Conservation (phyloP, 2,888 invertebrate genomes). For the Andrena praecox region DNA sequence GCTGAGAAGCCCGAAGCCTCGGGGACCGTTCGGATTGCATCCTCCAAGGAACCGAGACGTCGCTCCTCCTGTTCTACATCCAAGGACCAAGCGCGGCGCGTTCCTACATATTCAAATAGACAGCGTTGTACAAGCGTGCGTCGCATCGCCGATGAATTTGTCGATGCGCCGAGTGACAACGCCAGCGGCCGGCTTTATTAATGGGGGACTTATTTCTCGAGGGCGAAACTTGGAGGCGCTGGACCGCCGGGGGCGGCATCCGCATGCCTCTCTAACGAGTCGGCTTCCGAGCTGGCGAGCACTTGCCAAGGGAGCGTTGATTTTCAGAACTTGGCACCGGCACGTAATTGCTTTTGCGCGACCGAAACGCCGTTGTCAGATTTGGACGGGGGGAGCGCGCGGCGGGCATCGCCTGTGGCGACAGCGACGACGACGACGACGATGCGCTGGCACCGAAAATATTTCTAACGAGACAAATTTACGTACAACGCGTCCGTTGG, state of each 20-base stretch:
- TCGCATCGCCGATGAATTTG: too few relatives aligned
- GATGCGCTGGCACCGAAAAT: conserved; percentile 58
- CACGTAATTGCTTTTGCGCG: conserved; percentile 62
- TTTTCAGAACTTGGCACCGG: conserved; percentile 78
- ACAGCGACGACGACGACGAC: conserved; percentile 19
- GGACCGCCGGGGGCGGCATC: conserved; percentile 36
- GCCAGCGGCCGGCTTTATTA: conserved; percentile 9
- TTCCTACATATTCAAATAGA: too few relatives aligned
- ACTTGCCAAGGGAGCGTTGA: conserved; percentile 73
- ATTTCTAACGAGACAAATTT: conserved; percentile 65
- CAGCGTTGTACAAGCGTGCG: too few relatives aligned
- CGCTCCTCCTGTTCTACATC: too few relatives aligned
- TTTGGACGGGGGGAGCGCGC: conserved; percentile 39
- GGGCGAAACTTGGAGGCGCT: conserved; percentile 35
- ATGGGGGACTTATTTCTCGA: conserved; percentile 7
- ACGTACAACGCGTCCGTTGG: conserved; percentile 43
- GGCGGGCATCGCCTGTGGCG: conserved; percentile 6
- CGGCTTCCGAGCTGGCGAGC: conserved; percentile 69
- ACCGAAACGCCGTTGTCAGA: conserved; percentile 50
- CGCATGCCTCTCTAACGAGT: conserved; percentile 77
- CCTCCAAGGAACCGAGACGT: too few relatives aligned
- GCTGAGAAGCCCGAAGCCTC: too few relatives aligned
- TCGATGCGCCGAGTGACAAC: not conserved
- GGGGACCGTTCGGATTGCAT: too few relatives aligned
- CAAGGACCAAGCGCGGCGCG: too few relatives aligned